phyloP scores from a whole-genome alignment of 2,797 vertebrate species.

The Darevskia nairensis region DNA sequence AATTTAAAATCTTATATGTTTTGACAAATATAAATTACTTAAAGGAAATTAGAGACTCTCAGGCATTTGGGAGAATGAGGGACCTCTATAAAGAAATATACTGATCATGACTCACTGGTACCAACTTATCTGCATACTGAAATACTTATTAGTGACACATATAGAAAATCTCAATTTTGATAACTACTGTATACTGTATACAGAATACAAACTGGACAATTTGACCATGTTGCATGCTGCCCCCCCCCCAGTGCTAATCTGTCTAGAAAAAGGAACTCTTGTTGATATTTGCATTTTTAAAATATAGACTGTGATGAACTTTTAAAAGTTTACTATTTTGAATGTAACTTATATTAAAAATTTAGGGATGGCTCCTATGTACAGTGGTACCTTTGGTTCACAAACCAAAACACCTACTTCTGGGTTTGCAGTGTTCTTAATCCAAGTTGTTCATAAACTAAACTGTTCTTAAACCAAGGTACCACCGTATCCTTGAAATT shows the following conservation, averaged over 20 bases:
- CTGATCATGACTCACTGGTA: neutral
- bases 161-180: neutral
- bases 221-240: neutral
- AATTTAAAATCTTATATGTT: neutral
- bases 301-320: neutral
- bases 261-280: neutral
- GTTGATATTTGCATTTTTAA: neutral
- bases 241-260: neutral
- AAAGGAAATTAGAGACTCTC: neutral
- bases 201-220: neutral
- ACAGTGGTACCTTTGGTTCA: no score
- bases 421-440: no score
- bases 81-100: neutral
- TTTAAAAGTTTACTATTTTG: neutral
- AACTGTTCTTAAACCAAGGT: no score
- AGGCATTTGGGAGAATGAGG: neutral
- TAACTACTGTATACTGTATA: neutral
- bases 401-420: no score
- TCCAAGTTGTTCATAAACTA: no score
- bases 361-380: neutral
- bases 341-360: neutral
- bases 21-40: neutral
- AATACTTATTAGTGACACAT: neutral
- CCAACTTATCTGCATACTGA: neutral
- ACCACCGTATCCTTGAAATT: no score